These are phyloP conservation scores for Ferdinandea cuprea DNA, from an alignment of 2,888 invertebrate genomes.

Conservation along the genomic window DNA sequence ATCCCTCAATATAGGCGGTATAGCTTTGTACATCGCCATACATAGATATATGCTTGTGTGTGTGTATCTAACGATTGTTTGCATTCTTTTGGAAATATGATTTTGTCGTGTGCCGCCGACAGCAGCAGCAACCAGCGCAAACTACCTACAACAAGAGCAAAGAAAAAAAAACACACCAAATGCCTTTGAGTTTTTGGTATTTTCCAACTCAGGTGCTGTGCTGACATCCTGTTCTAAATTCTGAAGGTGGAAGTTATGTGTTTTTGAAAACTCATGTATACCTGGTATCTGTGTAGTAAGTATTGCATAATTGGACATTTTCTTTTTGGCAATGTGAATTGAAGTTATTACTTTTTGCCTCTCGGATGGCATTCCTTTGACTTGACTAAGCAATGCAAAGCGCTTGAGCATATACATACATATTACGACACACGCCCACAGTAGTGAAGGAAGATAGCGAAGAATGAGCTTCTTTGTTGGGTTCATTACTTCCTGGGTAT, in stretches of 20 bases:
- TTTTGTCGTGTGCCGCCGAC: constrained; percentile 29
- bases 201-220: constrained; percentile 15
- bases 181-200: background rate
- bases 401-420: constrained; percentile 1
- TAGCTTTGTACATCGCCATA: background rate
- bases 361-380: constrained; percentile 8
- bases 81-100: constrained; percentile 22
- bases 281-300: background rate
- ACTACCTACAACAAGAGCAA: no score
- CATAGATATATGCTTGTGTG: no score
- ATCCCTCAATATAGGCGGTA: background rate
- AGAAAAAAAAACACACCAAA: background rate
- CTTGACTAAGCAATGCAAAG: constrained; percentile 14
- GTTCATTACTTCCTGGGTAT: constrained; percentile 55
- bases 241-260: background rate
- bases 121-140: background rate
- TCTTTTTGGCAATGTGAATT: constrained; percentile 18
- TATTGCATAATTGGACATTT: constrained; percentile 37
- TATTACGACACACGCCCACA: background rate
- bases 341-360: constrained; percentile 15
- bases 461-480: constrained; percentile 41
- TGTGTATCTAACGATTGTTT: constrained; percentile 32
- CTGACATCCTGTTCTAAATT: constrained; percentile 25
- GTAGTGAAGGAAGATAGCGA: constrained; percentile 1
- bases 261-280: constrained; percentile 7